Evolutionary conservation across 2,113 vertebrate genomes (phyloP).

Genomic region (Dromiciops gliroides): DNA sequence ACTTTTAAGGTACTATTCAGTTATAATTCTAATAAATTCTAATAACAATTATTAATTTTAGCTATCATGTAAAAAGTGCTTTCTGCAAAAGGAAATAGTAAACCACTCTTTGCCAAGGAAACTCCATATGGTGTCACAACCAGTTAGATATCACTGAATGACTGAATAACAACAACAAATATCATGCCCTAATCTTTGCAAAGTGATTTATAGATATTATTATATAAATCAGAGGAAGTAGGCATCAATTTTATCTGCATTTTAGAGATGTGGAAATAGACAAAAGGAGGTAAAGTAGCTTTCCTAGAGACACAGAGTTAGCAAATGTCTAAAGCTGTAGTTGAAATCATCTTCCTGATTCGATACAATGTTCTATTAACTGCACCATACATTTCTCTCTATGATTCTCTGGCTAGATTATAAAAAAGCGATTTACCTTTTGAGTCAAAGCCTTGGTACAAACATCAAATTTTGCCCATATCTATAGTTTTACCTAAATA

Average conservation of each 20-base stretch:
- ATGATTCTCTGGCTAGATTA: background rate
- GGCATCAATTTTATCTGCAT: background rate
- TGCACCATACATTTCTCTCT: background rate
- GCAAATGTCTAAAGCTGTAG: background rate
- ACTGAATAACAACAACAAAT: background rate
- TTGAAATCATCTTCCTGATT: background rate
- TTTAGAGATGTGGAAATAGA: background rate
- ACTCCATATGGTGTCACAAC: background rate
- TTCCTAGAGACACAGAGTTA: background rate
- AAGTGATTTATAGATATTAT: background rate
- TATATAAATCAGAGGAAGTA: background rate
- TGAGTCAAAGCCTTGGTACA: slow-evolving; percentile 24
- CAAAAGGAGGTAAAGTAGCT: background rate
- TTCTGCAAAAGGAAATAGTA: background rate
- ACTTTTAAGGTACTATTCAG: background rate
- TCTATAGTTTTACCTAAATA: background rate
- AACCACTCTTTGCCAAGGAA: background rate
- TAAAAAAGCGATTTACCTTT: background rate
- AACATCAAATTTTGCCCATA: background rate
- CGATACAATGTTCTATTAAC: background rate
- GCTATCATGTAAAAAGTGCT: background rate
- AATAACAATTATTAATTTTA: background rate
- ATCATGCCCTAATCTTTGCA: background rate
- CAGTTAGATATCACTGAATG: background rate
- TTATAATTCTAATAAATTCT: background rate